Percentiles rank a stretch among this genome's conserved stretches.
Conservation (phyloP, 2,797 vertebrate genomes). For the Morus bassanus region DNA sequence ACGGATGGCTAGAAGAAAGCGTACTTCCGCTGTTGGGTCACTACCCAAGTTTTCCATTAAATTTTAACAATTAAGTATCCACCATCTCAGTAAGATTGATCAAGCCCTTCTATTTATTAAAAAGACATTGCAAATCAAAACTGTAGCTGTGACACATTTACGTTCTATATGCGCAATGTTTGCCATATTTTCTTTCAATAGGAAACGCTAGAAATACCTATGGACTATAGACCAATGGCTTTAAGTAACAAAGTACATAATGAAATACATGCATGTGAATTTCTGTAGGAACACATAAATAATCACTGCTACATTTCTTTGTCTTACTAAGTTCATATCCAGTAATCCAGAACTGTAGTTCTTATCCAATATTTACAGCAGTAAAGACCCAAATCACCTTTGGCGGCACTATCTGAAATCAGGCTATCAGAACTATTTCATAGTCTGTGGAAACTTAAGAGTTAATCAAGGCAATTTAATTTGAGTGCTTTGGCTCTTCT, state of each 20-base stretch:
- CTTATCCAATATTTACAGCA: not conserved
- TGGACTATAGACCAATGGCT: not conserved
- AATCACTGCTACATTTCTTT: not conserved
- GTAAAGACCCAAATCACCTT: not conserved
- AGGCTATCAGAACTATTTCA: not conserved
- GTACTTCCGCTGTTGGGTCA: not conserved
- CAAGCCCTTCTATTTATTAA: not conserved
- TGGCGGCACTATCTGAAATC: not conserved
- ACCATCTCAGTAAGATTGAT: not conserved
- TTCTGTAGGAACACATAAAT: not conserved
- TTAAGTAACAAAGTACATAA: not conserved
- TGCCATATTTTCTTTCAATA: not conserved
- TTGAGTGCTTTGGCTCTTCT: not conserved
- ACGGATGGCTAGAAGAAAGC: not conserved
- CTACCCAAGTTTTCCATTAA: not conserved
- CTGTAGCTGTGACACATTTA: not conserved
- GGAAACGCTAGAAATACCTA: not conserved
- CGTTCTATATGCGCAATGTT: not conserved
- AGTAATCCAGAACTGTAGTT: not conserved
- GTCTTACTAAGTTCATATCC: not conserved
- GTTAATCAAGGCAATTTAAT: not conserved
- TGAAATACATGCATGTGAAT: not conserved
- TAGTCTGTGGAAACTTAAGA: not conserved
- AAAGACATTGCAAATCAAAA: not conserved
- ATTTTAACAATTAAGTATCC: not conserved